Conservation (phyloP, 1,140 invertebrate species). For the Contarinia nasturtii region DNA sequence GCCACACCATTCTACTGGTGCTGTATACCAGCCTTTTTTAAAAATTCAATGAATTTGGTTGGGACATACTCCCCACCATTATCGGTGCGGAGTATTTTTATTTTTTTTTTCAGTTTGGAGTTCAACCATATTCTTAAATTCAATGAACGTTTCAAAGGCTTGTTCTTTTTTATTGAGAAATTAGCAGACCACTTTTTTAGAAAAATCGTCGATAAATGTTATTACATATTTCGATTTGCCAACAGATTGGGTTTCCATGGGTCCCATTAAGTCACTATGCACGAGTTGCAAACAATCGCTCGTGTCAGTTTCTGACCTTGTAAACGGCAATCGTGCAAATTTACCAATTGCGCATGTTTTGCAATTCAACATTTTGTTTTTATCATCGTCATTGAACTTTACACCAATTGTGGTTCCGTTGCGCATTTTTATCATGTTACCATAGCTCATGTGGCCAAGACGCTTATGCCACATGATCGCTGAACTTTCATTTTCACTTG, state of each 20-base stretch:
- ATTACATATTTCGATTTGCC: conserved; percentile 18
- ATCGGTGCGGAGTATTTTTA: conserved; percentile 14
- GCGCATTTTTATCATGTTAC: not conserved
- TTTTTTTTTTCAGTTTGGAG: conserved; percentile 8
- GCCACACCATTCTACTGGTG: conserved; percentile 9
- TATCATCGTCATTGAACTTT: not conserved
- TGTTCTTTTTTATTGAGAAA: conserved; percentile 15
- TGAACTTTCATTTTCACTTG: not conserved
- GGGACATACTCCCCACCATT: conserved; percentile 21
- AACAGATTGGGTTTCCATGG: conserved; percentile 16
- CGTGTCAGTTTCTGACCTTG: not conserved
- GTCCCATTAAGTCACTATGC: conserved; percentile 8
- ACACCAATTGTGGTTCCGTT: conserved; percentile 1
- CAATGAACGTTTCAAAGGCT: conserved; percentile 12
- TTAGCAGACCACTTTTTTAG: conserved; percentile 21
- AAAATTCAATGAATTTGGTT: not conserved
- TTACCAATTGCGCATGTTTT: conserved; percentile 2
- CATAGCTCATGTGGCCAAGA: conserved; percentile 3
- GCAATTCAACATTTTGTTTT: conserved; percentile 1
- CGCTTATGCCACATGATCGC: conserved; percentile 4
- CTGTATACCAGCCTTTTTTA: conserved; percentile 4
- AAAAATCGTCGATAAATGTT: conserved; percentile 22
- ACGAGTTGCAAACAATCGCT: conserved; percentile 10
- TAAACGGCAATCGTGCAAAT: not conserved
- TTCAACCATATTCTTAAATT: conserved; percentile 10